phyloP scores from a whole-genome alignment of 2,797 vertebrate species.

The Myripristis jacobus region DNA sequence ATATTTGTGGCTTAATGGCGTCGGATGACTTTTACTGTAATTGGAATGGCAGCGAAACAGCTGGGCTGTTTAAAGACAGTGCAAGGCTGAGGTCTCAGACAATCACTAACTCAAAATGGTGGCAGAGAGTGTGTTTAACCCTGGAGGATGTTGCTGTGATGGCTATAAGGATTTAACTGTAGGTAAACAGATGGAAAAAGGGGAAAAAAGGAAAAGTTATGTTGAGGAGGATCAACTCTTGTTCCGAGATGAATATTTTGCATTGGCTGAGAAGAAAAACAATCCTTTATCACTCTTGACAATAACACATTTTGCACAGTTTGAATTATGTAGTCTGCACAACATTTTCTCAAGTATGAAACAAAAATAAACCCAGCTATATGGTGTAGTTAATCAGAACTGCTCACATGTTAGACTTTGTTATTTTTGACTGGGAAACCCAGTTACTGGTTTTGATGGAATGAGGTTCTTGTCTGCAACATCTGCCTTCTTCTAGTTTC shows the following conservation, averaged over 20 bases:
- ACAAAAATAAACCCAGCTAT: constrained; percentile 75
- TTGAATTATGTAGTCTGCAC: constrained; percentile 68
- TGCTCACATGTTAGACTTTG: constrained; percentile 71
- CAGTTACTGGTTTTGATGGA: constrained; percentile 89
- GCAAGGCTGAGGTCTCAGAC: constrained; percentile 78
- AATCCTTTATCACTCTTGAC: constrained; percentile 69
- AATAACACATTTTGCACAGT: constrained; percentile 79
- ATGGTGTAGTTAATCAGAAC: constrained; percentile 72
- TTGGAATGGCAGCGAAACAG: constrained; percentile 99
- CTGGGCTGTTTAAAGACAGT: constrained; percentile 95
- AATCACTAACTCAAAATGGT: constrained; percentile 80
- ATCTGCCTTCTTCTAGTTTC: constrained; percentile 77
- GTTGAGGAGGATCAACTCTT: constrained; percentile 57
- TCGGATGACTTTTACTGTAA: constrained; percentile 99
- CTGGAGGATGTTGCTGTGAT: constrained; percentile 69
- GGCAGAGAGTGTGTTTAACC: constrained; percentile 81
- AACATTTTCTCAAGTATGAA: constrained; percentile 74
- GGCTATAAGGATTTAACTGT: constrained; percentile 67
- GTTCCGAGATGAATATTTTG: constrained; percentile 68
- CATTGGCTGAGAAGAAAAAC: constrained; percentile 67
- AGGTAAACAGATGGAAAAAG: constrained; percentile 73
- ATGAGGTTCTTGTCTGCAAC: constrained; percentile 88
- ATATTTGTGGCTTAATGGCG: constrained; percentile 99
- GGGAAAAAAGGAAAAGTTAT: constrained; percentile 72
- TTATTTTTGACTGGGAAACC: constrained; percentile 76